A percentile compares a stretch with the other conserved stretches of the same genome.
Evolutionary conservation across 1,140 invertebrate genomes (phyloP).

Genomic region (Drosophila equinoxialis): DNA sequence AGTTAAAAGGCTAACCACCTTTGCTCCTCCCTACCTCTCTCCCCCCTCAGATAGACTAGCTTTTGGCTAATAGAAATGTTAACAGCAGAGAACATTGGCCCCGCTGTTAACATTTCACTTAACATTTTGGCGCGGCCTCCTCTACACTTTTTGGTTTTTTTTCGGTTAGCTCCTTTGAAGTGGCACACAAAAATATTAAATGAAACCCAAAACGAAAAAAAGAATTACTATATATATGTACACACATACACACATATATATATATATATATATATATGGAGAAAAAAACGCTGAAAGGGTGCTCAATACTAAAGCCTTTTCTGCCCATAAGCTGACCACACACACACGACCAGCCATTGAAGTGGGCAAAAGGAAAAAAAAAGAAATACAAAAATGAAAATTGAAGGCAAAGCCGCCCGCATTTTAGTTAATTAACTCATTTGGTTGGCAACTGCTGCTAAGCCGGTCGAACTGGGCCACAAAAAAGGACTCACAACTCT

Average conservation of each 20-base stretch:
- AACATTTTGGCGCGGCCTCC: conserved; percentile 64
- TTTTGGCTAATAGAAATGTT: conserved; percentile 65
- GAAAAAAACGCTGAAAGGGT: conserved; percentile 63
- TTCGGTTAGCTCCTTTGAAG: conserved; percentile 66
- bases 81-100: conserved; percentile 45
- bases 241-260: too few species aligned
- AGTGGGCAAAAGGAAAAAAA: conserved; percentile 50
- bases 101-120: conserved; percentile 75
- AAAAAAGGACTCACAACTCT: conserved; percentile 29
- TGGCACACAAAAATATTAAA: conserved; percentile 77
- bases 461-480: conserved; percentile 60
- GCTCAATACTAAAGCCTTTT: conserved; percentile 73
- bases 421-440: conserved; percentile 83
- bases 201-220: conserved; percentile 67
- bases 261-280: neutral
- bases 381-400: conserved; percentile 7
- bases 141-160: conserved; percentile 16
- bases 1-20: conserved; percentile 12
- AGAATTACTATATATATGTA: neutral
- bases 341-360: conserved; percentile 63
- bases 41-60: neutral
- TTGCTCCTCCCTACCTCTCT: neutral
- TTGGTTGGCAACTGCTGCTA: conserved; percentile 78
- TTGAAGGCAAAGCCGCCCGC: conserved; percentile 73
- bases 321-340: conserved; percentile 76